A percentile compares a stretch with the other conserved stretches of the same genome.
phyloP scores from a whole-genome alignment of 2,888 invertebrate species.

The Apeira syringaria region DNA sequence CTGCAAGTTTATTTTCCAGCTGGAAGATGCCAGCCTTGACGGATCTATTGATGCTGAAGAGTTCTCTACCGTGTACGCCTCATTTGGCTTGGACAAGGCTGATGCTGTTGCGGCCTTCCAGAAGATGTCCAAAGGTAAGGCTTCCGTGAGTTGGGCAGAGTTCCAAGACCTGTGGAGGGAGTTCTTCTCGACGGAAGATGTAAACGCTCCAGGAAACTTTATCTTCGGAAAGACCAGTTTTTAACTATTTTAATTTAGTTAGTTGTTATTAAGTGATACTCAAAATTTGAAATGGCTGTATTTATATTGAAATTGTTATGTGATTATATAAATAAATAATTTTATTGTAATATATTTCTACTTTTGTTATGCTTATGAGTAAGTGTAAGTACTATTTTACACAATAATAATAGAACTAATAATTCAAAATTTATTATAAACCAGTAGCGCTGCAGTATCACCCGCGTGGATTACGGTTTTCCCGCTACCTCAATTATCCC shows the following conservation, averaged over 20 bases:
- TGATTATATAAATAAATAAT: constrained; percentile 17
- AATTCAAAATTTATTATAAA: too few species aligned
- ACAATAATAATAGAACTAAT: too few species aligned
- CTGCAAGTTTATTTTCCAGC: constrained; percentile 93
- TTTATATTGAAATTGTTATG: constrained; percentile 14
- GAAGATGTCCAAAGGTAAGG: constrained; percentile 89
- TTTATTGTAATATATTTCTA: constrained; percentile 6
- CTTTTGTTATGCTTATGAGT: too few species aligned
- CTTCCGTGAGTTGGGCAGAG: constrained; percentile 89
- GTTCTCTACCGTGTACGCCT: constrained; percentile 90
- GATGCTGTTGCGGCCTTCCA: constrained; percentile 91
- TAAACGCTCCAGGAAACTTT: constrained; percentile 69
- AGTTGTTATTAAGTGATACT: constrained; percentile 11
- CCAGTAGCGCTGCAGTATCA: too few species aligned
- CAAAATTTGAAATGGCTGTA: constrained; percentile 13
- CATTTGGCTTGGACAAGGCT: constrained; percentile 88
- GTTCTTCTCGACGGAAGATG: constrained; percentile 84
- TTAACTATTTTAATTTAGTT: constrained; percentile 23
- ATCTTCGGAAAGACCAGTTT: constrained; percentile 87
- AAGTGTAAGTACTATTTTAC: too few species aligned
- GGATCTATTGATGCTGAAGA: constrained; percentile 89
- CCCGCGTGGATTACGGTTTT: too few species aligned
- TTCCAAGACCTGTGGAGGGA: constrained; percentile 92
- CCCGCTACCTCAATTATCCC: too few species aligned
- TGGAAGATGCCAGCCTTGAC: constrained; percentile 93